A percentile compares a stretch with the other conserved stretches of the same genome.
phyloP scores from a whole-genome alignment of 2,888 invertebrate species.

The Morpho deidamia region DNA sequence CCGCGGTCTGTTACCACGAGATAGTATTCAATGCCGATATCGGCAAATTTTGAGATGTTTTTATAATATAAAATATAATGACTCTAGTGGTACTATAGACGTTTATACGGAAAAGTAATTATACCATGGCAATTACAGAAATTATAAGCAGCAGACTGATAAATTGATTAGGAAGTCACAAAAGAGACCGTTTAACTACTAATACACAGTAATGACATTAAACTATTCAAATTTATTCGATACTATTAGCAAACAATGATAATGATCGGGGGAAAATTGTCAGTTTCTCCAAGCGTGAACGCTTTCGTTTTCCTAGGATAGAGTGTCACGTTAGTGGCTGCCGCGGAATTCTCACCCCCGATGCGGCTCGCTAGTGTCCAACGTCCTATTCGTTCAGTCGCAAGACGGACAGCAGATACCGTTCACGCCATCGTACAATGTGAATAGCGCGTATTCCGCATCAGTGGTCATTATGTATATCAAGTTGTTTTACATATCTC shows the following conservation, averaged over 20 bases:
- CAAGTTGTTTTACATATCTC: constrained; percentile 43
- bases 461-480: constrained; percentile 54
- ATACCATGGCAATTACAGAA: not conserved
- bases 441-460: constrained; percentile 41
- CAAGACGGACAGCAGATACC: constrained; percentile 50
- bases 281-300: constrained; percentile 58
- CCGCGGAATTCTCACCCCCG: constrained; percentile 33
- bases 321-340: constrained; percentile 34
- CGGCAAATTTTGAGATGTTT: no score
- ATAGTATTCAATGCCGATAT: no score
- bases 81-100: no score
- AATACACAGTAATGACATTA: constrained; percentile 32
- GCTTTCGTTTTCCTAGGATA: constrained; percentile 73
- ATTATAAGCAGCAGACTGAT: not conserved
- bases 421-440: constrained; percentile 60
- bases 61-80: no score
- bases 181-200: constrained; percentile 38
- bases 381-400: constrained; percentile 43
- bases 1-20: no score
- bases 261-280: constrained; percentile 60
- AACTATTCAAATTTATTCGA: constrained; percentile 51
- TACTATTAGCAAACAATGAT: constrained; percentile 55
- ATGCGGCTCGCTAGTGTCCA: constrained; percentile 23
- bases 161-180: constrained; percentile 32
- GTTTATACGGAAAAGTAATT: not conserved